Evolutionary conservation across 2,113 vertebrate genomes (phyloP).

Genomic region (Mellivora capensis): DNA sequence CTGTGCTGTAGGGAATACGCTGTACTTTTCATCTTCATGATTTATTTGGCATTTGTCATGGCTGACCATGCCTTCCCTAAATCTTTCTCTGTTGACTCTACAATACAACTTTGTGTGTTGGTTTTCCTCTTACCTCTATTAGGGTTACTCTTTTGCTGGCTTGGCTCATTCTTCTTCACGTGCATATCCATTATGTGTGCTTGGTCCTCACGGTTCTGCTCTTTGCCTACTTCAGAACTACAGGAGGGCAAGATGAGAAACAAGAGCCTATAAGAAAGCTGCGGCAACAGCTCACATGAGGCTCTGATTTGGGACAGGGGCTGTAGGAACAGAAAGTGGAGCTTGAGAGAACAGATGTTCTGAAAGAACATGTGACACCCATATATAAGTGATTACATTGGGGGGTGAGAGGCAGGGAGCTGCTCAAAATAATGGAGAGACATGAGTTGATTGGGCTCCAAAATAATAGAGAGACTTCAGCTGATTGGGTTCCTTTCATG

Average conservation of each 20-base stretch:
- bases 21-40: background rate
- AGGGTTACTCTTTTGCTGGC: background rate
- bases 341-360: background rate
- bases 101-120: background rate
- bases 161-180: background rate
- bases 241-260: background rate
- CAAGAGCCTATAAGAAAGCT: background rate
- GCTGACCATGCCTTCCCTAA: background rate
- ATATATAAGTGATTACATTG: fast-evolving
- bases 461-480: background rate
- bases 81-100: background rate
- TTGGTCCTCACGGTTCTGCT: background rate
- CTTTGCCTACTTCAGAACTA: slow-evolving; percentile 31
- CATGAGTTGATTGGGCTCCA: no score
- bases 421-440: background rate
- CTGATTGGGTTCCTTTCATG: background rate
- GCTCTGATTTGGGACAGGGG: background rate
- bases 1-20: background rate
- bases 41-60: background rate
- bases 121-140: slow-evolving; percentile 48
- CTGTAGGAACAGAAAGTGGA: background rate
- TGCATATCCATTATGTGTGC: background rate
- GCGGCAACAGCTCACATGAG: background rate
- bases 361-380: background rate
- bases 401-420: background rate